A percentile compares a stretch with the other conserved stretches of the same genome.
phyloP scores from a whole-genome alignment of 2,888 invertebrate species.

The Fabriciana adippe region DNA sequence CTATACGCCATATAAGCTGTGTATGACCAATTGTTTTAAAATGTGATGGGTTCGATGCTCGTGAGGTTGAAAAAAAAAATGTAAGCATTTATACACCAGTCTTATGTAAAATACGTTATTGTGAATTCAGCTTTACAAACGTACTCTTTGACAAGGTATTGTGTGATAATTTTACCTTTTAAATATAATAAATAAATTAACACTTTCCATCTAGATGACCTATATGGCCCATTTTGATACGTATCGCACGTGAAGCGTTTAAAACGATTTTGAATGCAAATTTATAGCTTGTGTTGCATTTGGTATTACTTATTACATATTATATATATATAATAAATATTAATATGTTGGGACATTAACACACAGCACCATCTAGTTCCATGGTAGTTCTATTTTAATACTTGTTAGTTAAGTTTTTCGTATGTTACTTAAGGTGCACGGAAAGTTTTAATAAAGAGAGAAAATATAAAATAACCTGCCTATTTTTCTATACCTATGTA shows the following conservation, averaged over 20 bases:
- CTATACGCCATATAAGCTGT: too few relatives aligned
- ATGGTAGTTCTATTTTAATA: too few relatives aligned
- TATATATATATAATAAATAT: too few relatives aligned
- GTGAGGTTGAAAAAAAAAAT: too few relatives aligned
- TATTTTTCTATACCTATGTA: too few relatives aligned
- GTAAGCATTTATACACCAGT: too few relatives aligned
- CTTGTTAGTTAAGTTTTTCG: too few relatives aligned
- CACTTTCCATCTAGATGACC: slow-evolving; percentile 41
- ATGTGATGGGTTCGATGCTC: neutral
- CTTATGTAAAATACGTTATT: neutral
- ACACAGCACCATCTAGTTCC: too few relatives aligned
- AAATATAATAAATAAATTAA: slow-evolving; percentile 38
- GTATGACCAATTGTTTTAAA: neutral
- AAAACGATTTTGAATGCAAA: slow-evolving; percentile 1
- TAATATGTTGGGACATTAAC: too few relatives aligned
- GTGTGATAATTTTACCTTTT: slow-evolving; percentile 41
- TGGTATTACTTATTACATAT: neutral
- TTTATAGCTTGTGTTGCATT: neutral
- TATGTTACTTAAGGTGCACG: too few relatives aligned
- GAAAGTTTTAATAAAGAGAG: too few relatives aligned
- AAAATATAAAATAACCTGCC: too few relatives aligned
- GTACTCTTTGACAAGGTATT: slow-evolving; percentile 38
- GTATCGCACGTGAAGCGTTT: neutral
- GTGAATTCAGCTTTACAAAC: slow-evolving; percentile 16
- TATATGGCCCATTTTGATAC: slow-evolving; percentile 33